Base-by-base conservation (phyloP, 2,797 vertebrate genomes). In the Gymnopithys bicolor region DNA sequence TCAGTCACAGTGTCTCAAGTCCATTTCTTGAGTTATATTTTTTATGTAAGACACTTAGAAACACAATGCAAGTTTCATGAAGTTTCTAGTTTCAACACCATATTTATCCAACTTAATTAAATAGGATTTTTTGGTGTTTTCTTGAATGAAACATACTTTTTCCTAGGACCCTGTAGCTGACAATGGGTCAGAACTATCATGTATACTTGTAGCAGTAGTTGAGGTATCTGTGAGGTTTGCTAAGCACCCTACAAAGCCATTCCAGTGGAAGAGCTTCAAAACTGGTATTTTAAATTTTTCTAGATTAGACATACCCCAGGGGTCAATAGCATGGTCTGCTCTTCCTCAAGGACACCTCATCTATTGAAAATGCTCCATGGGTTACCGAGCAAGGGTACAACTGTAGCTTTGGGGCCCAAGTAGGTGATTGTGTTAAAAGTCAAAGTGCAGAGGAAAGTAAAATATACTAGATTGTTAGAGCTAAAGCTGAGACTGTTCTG, bases 361-460 rank as follows among this genome's bases (percentile, higher is more conserved):
- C 28, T 75, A 23, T 37, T 85, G 81, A 80, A 89, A 66, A 49
- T 82, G 32, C 18, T 71, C 63, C 10, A 10, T 19, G 37, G 52
- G 45, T 88, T 91, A 49, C 37, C 43, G 70, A 63, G n/a, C 19
- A 89, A 35, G n/a, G 28, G n/a, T 62, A 63, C 17, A 76, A 33
- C 22, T 39, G 55, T 32, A 66, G 63, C 23, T 86, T 71, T 75
- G 80, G 48, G 82, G 85, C 45, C 53, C 78, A 46, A 75, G 56
- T 88, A 92, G 89, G 92, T 95, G 94, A 69, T 59, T 81, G 58
- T 81, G 55, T 87, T 84, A 81, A 86, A 96, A 89, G 66, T 73
- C 83, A 81, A 78, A 95, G 45, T 59, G 45, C n/a, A 93, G 63
- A 87, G 80, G 68, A 48, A 87, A 89, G 62, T 58, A 75, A 91